Conservation (phyloP, 2,888 invertebrate genomes). For the Scrobipalpa costella region DNA sequence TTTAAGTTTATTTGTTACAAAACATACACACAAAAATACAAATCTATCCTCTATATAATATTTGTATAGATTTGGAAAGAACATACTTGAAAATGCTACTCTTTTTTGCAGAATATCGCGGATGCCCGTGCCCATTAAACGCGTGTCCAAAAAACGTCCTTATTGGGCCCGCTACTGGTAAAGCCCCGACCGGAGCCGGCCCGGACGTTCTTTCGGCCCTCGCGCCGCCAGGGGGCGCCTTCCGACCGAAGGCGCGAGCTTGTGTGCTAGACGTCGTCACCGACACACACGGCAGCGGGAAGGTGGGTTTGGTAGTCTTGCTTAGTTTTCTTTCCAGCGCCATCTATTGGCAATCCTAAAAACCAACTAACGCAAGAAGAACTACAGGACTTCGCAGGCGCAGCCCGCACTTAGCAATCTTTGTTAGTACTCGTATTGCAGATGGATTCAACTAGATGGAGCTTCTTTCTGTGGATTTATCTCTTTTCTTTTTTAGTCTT, state of each 20-base stretch:
- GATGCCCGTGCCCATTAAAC: constrained; percentile 95
- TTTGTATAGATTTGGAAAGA: not conserved
- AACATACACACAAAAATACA: no score
- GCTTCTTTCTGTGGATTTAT: no score
- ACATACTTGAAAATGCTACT: not conserved
- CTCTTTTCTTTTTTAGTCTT: no score
- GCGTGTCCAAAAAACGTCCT: constrained; percentile 99
- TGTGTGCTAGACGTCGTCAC: constrained; percentile 66
- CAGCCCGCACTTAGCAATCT: no score
- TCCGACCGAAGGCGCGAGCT: constrained; percentile 77
- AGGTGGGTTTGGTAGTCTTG: constrained; percentile 57
- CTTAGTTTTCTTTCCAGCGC: no score
- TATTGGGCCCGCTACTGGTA: constrained; percentile 99
- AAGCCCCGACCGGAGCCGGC: constrained; percentile 89
- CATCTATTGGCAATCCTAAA: no score
- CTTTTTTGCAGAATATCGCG: constrained; percentile 72
- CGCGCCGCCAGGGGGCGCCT: constrained; percentile 77
- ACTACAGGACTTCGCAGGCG: no score
- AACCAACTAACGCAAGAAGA: no score
- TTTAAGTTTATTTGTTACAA: no score
- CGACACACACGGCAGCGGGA: constrained; percentile 73
- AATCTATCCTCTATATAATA: no score
- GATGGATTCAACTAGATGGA: no score
- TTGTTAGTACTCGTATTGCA: no score
- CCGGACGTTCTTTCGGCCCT: constrained; percentile 63